Percentiles rank a stretch among this genome's conserved stretches.
phyloP scores from a whole-genome alignment of 2,888 invertebrate species.

The Cosmopolites sordidus region DNA sequence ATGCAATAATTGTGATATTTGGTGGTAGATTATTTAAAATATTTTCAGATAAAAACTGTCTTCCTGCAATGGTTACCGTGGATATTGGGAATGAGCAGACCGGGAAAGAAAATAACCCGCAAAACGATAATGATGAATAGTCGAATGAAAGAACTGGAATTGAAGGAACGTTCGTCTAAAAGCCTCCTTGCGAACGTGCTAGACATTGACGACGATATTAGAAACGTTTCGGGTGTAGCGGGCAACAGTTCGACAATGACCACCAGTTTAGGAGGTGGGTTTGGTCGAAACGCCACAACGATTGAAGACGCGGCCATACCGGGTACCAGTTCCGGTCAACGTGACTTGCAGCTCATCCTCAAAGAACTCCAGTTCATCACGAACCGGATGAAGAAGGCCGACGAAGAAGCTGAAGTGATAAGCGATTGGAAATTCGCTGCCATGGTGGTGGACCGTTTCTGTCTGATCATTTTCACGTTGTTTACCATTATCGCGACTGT shows the following conservation, averaged over 20 bases:
- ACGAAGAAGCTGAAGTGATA: conserved; percentile 88
- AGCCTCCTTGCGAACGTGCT: conserved; percentile 93
- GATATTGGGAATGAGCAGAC: conserved; percentile 92
- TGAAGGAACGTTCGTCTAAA: conserved; percentile 73
- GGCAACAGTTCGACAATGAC: conserved; percentile 46
- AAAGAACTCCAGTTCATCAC: conserved; percentile 94
- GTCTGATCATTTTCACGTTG: conserved; percentile 91
- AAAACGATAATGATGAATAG: conserved; percentile 87
- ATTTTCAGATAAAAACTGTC: conserved; percentile 79
- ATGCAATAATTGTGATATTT: too few relatives aligned
- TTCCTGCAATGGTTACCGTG: conserved; percentile 98
- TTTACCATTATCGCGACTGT: conserved; percentile 92
- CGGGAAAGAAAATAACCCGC: conserved; percentile 89
- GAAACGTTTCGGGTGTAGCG: conserved; percentile 67
- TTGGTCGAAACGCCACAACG: conserved; percentile 69
- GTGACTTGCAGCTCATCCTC: conserved; percentile 86
- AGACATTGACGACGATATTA: conserved; percentile 95
- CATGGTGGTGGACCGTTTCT: conserved; percentile 96
- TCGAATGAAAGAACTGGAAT: conserved; percentile 86
- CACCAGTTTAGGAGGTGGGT: conserved; percentile 46
- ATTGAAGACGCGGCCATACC: conserved; percentile 61
- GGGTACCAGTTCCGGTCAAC: conserved; percentile 55
- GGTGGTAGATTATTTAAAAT: neutral
- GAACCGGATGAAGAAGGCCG: conserved; percentile 87
- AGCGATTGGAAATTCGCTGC: conserved; percentile 98